Evolutionary conservation across 2,797 vertebrate genomes (phyloP).

Genomic region (Molossus alvarezi): DNA sequence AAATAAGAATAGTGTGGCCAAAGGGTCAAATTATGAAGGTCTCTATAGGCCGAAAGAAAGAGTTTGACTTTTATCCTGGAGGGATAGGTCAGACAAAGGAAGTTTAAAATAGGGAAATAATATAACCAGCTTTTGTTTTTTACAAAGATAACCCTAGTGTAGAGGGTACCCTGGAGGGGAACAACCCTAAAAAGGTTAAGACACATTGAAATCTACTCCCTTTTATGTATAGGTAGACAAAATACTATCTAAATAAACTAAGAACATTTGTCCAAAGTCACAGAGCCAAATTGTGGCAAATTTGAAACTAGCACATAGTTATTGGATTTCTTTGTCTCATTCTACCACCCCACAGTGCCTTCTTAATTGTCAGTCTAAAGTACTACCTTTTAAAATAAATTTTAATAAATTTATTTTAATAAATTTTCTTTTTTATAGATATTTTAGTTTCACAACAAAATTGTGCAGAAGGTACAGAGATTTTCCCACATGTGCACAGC

Average conservation of each 20-base stretch:
- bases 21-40: conserved; percentile 40
- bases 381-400: conserved; percentile 47
- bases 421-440: conserved; percentile 5
- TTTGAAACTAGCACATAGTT: conserved; percentile 16
- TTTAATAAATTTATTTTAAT: background rate
- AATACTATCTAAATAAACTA: background rate
- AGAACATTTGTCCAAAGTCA: conserved; percentile 12
- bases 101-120: conserved; percentile 21
- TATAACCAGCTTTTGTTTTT: conserved; percentile 13
- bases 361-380: conserved; percentile 4
- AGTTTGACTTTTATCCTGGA: conserved; percentile 43
- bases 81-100: background rate
- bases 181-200: background rate
- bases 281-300: background rate
- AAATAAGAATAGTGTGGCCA: background rate
- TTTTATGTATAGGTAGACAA: conserved; percentile 7
- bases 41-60: conserved; percentile 2
- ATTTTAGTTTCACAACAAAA: conserved; percentile 22
- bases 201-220: conserved; percentile 1
- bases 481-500: background rate
- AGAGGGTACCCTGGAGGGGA: background rate
- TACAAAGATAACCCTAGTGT: conserved; percentile 15
- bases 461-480: background rate
- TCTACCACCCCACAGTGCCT: background rate
- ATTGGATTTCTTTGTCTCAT: conserved; percentile 24